A percentile compares a stretch with the other conserved stretches of the same genome.
Evolutionary conservation across 2,113 vertebrate species (phyloP).

Genomic region (Neoarius graeffei): DNA sequence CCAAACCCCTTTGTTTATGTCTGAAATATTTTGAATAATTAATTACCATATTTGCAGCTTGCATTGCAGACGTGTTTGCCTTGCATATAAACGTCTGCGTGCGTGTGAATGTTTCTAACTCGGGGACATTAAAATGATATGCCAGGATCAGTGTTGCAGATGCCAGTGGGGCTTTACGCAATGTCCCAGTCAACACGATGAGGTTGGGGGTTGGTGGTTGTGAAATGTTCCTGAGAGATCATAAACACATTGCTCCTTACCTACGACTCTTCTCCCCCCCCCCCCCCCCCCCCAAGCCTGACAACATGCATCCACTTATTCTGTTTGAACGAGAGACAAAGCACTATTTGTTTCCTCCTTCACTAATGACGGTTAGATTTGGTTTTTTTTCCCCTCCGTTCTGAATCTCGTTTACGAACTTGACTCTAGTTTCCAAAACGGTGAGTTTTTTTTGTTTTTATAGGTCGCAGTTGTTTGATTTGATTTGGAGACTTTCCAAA

Average conservation of each 20-base stretch:
- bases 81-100: not conserved
- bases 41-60: not conserved
- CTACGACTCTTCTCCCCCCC: slow-evolving; percentile 11
- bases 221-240: slow-evolving; percentile 59
- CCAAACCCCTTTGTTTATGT: not conserved
- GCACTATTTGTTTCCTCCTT: not conserved
- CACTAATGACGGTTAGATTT: not conserved
- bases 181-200: slow-evolving; percentile 32
- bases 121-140: not conserved
- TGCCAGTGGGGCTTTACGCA: slow-evolving; percentile 48
- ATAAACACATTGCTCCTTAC: slow-evolving; percentile 53
- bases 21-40: not conserved
- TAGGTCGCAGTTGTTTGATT: not conserved
- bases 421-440: not conserved
- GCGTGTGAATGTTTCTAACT: slow-evolving; percentile 23
- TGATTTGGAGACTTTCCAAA: not conserved
- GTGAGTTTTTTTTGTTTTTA: not conserved
- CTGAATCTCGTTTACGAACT: not conserved
- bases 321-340: slow-evolving; percentile 7
- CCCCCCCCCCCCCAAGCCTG: slow-evolving; percentile 4
- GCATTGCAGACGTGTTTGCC: not conserved
- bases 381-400: not conserved
- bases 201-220: slow-evolving; percentile 33
- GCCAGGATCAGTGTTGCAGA: slow-evolving; percentile 5
- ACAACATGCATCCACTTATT: slow-evolving; percentile 18